phyloP scores from a whole-genome alignment of 2,113 vertebrate genomes.

The Oryctolagus cuniculus region DNA sequence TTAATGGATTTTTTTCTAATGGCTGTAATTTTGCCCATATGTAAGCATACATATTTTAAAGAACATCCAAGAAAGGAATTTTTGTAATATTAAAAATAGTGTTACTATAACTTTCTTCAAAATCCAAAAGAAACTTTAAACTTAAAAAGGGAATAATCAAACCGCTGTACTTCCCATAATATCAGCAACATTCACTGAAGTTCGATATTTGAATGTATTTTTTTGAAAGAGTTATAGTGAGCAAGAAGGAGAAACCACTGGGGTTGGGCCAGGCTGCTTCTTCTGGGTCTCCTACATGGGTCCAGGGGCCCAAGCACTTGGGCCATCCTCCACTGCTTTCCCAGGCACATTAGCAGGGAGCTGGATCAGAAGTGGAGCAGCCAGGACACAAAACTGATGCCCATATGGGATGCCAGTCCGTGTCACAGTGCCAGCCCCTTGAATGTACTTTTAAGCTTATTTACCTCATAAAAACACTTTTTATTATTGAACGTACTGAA shows the following conservation, averaged over 20 bases:
- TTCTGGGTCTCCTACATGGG: too few relatives aligned
- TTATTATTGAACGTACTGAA: neutral
- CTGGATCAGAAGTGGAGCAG: too few relatives aligned
- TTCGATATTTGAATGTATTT: neutral
- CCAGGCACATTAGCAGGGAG: too few relatives aligned
- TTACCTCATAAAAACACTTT: neutral
- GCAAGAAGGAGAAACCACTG: too few relatives aligned
- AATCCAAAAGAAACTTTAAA: neutral
- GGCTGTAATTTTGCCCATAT: neutral
- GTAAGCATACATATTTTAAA: slow-evolving; percentile 2
- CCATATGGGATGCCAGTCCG: too few relatives aligned
- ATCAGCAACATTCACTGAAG: neutral
- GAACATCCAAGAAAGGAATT: neutral
- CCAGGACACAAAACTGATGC: too few relatives aligned
- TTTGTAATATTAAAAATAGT: neutral
- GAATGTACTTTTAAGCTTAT: neutral
- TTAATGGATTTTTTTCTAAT: slow-evolving; percentile 39
- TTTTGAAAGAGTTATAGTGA: neutral
- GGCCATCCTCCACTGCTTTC: too few relatives aligned
- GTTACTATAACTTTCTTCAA: neutral
- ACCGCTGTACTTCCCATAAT: neutral
- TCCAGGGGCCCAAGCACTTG: too few relatives aligned
- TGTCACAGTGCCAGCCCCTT: neutral
- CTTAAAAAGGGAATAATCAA: neutral
- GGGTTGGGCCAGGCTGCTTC: too few relatives aligned